Evolutionary conservation across 2,888 invertebrate genomes (phyloP), one percentile per base, ranked within the genome.

Genomic region (Drosophila fulvimacula): DNA sequence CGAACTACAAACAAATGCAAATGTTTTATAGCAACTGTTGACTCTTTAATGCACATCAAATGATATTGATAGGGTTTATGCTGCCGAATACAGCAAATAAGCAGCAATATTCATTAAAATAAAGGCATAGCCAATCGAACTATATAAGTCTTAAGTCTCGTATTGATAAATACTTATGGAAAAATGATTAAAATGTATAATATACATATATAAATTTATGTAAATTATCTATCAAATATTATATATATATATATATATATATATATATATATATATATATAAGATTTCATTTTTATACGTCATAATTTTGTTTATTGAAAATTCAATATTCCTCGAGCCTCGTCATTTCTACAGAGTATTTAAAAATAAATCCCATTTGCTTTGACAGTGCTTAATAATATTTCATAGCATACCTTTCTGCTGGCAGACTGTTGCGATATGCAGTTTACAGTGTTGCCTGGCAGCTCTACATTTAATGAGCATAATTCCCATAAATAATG

Each of bases 401-500:
- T 41, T 60, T 56, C 41, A 41, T 56, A 24, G 21, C 49, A 36
- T 32, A 73, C 30, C 24, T 49, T 57, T 10, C 11, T 21, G 34
- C 15, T 62, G 57, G 34, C 59, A 56, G 32, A 76, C 76, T 75
- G 68, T 77, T 75, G 70, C 77, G 68, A 75, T 76, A 60, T 59
- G 66, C 53, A 52, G 62, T 72, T 64, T 60, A 52, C 75, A 30
- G 24, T 27, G 48, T 59, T 61, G 67, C 39, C 68, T 59, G 36
- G 39, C 63, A 61, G 38, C 44, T 24, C 19, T 51, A 69, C 71
- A 80, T 82, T 84, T 84, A 78, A 82, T 79, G 79, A 68, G 64
- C 63, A 68, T 70, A 76, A 76, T 82, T 74, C 48, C 69, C 67
- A 84, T 82, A 82, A 82, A 82, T 84, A 84, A 84, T 76, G 61